These are phyloP conservation scores for Drosophila diplacantha DNA, from an alignment of 2,888 invertebrate genomes.

Conservation along the genomic window DNA sequence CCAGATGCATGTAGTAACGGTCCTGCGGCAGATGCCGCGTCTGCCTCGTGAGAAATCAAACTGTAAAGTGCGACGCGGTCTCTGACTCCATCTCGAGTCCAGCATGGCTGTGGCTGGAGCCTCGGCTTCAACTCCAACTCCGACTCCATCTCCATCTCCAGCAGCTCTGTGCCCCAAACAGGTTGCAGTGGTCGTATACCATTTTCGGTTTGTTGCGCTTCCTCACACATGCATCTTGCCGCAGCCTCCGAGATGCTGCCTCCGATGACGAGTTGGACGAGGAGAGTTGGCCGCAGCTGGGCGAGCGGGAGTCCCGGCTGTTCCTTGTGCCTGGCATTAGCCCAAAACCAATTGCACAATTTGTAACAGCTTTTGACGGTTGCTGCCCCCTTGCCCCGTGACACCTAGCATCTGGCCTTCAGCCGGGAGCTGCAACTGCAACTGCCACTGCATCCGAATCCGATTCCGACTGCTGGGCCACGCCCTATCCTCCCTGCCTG, in stretches of 20 bases:
- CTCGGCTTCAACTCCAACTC: slow-evolving; percentile 17
- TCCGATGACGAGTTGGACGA: slow-evolving; percentile 1
- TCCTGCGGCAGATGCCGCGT: slow-evolving; percentile 57
- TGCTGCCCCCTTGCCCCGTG: slow-evolving; percentile 34
- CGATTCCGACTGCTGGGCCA: slow-evolving; percentile 38
- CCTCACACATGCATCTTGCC: slow-evolving; percentile 32
- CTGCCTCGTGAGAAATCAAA: slow-evolving; percentile 70
- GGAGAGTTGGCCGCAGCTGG: slow-evolving; percentile 7
- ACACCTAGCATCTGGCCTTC: slow-evolving; percentile 13
- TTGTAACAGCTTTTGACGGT: slow-evolving; percentile 68
- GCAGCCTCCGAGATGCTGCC: slow-evolving; percentile 5
- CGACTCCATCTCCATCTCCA: slow-evolving; percentile 24
- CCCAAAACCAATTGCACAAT: slow-evolving; percentile 69
- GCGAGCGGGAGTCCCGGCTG: slow-evolving; percentile 4
- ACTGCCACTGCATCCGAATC: slow-evolving; percentile 26
- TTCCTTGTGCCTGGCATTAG: slow-evolving; percentile 52
- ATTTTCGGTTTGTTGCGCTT: slow-evolving; percentile 62
- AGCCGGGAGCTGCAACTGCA: slow-evolving; percentile 32
- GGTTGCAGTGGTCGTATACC: slow-evolving; percentile 70
- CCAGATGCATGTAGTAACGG: slow-evolving; percentile 70
- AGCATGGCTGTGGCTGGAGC: slow-evolving; percentile 10
- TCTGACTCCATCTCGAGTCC: slow-evolving; percentile 23
- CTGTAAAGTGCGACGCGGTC: slow-evolving; percentile 64
- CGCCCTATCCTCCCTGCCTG: slow-evolving; percentile 41
- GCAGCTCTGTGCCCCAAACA: slow-evolving; percentile 53